These are phyloP conservation scores for Eleginops maclovinus DNA, from an alignment of 2,113 vertebrate genomes.

Conservation along the genomic window DNA sequence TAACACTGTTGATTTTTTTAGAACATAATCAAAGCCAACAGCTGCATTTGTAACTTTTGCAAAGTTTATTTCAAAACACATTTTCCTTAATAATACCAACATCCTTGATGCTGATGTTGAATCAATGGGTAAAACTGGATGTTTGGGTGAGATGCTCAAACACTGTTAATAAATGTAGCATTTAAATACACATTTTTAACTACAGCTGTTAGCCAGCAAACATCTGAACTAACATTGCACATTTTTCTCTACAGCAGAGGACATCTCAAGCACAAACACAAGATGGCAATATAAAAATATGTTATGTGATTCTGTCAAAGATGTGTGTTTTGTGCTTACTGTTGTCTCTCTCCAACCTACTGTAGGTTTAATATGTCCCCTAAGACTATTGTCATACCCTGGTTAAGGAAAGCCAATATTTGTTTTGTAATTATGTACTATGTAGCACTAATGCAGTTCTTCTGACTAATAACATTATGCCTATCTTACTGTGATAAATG, in stretches of 20 bases:
- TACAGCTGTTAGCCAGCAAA: constrained; percentile 53
- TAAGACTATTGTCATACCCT: constrained; percentile 25
- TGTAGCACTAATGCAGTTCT: constrained; percentile 63
- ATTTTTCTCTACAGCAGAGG: constrained; percentile 23
- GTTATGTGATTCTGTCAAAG: constrained; percentile 50
- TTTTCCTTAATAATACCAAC: constrained; percentile 42
- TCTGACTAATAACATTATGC: constrained; percentile 43
- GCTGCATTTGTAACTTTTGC: constrained; percentile 68
- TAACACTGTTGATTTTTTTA: constrained; percentile 62
- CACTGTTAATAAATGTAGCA: constrained; percentile 60
- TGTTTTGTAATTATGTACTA: constrained; percentile 58
- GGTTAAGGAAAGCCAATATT: constrained; percentile 22
- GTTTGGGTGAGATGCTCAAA: constrained; percentile 28
- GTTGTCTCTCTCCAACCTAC: constrained; percentile 42
- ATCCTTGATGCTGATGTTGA: constrained; percentile 51
- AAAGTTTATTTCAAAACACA: constrained; percentile 55
- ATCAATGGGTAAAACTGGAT: constrained; percentile 1
- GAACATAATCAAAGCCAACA: constrained; percentile 55
- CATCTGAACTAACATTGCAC: constrained; percentile 31
- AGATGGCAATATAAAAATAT: constrained; percentile 63
- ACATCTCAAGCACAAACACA: constrained; percentile 56
- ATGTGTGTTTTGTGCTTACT: constrained; percentile 58
- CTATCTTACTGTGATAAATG: constrained; percentile 65
- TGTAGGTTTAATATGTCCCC: constrained; percentile 42
- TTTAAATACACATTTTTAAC: constrained; percentile 27